A percentile compares a stretch with the other conserved stretches of the same genome.
These are phyloP conservation scores for Nannoperca australis DNA, from an alignment of 2,797 vertebrate species.

Conservation along the genomic window DNA sequence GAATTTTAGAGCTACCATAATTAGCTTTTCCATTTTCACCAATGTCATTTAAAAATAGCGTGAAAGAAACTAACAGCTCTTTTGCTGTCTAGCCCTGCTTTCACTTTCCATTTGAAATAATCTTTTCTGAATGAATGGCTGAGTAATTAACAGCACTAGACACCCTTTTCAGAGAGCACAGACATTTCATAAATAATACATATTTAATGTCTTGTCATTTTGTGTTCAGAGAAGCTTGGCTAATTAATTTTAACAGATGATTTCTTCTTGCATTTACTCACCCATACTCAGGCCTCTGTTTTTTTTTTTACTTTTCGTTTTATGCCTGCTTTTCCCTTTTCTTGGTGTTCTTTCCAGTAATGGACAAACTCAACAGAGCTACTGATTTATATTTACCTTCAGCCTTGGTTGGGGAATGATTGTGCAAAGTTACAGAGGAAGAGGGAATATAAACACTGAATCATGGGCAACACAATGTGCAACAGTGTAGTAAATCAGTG, in stretches of 20 bases:
- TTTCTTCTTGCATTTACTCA: constrained; percentile 88
- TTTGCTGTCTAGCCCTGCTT: constrained; percentile 84
- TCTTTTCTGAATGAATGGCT: constrained; percentile 88
- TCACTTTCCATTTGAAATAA: constrained; percentile 87
- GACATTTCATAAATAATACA: constrained; percentile 91
- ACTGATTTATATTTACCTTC: constrained; percentile 64
- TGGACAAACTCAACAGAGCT: constrained; percentile 61
- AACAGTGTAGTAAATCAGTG: constrained; percentile 57
- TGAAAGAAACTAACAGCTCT: constrained; percentile 81
- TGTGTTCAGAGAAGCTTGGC: constrained; percentile 87
- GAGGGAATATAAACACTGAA: constrained; percentile 27
- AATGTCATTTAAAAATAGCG: constrained; percentile 82
- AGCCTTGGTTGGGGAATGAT: constrained; percentile 28
- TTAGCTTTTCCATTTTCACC: constrained; percentile 86
- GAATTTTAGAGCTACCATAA: constrained; percentile 85
- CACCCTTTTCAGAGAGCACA: constrained; percentile 84
- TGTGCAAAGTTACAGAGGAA: constrained; percentile 32
- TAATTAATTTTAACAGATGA: constrained; percentile 94
- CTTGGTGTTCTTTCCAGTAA: constrained; percentile 52
- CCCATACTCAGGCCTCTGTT: constrained; percentile 75
- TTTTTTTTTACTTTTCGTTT: constrained; percentile 65
- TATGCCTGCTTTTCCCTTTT: constrained; percentile 69
- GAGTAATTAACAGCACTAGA: constrained; percentile 90
- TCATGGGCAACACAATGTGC: constrained; percentile 52
- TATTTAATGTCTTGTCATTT: constrained; percentile 93